A percentile compares a stretch with the other conserved stretches of the same genome.
Conservation (phyloP, 2,888 invertebrate genomes). For the Labia minor region DNA sequence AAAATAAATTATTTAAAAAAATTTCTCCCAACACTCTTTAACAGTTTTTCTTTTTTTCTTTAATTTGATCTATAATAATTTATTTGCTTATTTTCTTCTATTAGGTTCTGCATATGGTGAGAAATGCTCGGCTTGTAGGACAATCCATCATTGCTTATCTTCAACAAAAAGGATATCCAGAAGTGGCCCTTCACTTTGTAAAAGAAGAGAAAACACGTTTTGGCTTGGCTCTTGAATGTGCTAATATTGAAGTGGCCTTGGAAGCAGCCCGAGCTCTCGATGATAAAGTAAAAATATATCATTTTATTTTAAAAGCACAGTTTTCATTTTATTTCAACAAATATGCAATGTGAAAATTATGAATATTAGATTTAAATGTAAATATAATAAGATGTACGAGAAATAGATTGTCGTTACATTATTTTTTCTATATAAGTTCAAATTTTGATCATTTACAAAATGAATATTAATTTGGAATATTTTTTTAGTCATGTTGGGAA, state of each 20-base stretch:
- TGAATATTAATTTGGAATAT: no score
- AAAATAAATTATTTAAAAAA: no score
- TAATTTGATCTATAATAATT: neutral
- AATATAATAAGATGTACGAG: no score
- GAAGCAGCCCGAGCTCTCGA: constrained; percentile 93
- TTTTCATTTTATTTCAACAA: no score
- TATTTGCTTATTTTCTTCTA: neutral
- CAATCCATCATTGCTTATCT: constrained; percentile 98
- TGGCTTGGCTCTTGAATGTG: constrained; percentile 91
- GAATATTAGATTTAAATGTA: no score
- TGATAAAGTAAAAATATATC: constrained; percentile 67
- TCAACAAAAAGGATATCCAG: constrained; percentile 98
- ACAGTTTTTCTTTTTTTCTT: neutral
- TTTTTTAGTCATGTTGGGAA: constrained; percentile 69
- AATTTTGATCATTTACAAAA: no score
- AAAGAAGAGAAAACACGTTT: constrained; percentile 97
- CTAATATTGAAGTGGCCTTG: constrained; percentile 93
- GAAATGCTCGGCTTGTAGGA: constrained; percentile 90
- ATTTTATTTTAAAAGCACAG: no score
- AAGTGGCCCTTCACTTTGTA: constrained; percentile 97
- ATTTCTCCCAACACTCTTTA: neutral
- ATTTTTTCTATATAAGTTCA: no score
- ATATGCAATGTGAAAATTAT: no score
- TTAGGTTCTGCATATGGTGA: constrained; percentile 70
- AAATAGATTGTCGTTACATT: no score